Conservation (phyloP, 2,113 vertebrate species). For the Microcebus lehilahytsara region DNA sequence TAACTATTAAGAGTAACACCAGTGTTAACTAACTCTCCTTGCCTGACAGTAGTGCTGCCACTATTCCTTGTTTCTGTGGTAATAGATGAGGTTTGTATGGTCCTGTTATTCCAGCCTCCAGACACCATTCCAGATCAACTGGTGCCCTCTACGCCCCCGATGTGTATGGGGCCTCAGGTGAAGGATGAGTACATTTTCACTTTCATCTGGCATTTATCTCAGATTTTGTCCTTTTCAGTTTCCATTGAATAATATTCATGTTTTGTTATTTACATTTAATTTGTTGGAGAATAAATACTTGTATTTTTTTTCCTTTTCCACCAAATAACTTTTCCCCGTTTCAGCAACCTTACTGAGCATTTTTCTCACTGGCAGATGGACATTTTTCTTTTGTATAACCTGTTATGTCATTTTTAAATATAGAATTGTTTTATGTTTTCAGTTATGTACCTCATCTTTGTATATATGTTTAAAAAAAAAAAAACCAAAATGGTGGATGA, state of each 20-base stretch:
- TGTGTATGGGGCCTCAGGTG: conserved; percentile 96
- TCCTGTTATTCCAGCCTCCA: conserved; percentile 96
- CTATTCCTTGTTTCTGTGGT: conserved; percentile 79
- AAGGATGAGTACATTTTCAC: conserved; percentile 92
- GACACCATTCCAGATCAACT: conserved; percentile 99
- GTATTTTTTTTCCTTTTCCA: conserved; percentile 1
- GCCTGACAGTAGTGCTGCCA: conserved; percentile 75
- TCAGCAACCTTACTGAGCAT: conserved; percentile 53
- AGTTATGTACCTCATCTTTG: conserved; percentile 64
- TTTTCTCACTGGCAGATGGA: conserved; percentile 71
- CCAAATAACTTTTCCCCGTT: conserved; percentile 58
- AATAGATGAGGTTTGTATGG: conserved; percentile 87
- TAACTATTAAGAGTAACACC: neutral
- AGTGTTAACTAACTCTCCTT: conserved; percentile 51
- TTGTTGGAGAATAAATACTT: conserved; percentile 72
- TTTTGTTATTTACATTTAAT: conserved; percentile 78
- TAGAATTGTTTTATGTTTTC: conserved; percentile 61
- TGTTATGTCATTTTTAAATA: conserved; percentile 76
- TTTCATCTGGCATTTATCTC: conserved; percentile 82
- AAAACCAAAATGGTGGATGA: conserved; percentile 85
- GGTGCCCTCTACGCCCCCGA: conserved; percentile 97
- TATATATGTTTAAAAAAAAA: conserved; percentile 76
- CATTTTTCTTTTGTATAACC: conserved; percentile 68
- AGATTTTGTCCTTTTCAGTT: conserved; percentile 76
- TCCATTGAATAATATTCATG: conserved; percentile 62